Conservation (phyloP, 2,797 vertebrate genomes). For the Apodemus agrarius region DNA sequence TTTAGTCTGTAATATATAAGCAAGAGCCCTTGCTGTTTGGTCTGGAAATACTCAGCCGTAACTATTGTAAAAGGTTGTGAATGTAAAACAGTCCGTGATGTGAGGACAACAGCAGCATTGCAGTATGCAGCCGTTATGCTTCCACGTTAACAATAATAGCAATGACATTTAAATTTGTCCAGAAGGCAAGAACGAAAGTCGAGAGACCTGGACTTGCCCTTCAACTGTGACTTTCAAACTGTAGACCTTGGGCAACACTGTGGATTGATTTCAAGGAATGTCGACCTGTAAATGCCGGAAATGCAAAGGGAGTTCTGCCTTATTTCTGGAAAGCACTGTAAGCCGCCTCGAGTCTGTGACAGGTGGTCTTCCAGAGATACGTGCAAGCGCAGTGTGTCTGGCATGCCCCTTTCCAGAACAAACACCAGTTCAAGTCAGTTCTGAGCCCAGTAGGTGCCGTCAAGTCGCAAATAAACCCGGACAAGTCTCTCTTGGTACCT, state of each 20-base stretch:
- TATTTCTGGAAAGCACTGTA: neutral
- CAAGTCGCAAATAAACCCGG: neutral
- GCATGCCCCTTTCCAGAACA: neutral
- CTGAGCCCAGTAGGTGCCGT: neutral
- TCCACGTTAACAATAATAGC: neutral
- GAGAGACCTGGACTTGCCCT: neutral
- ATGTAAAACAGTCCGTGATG: neutral
- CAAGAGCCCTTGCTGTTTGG: neutral
- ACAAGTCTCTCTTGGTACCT: neutral
- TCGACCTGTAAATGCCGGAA: neutral
- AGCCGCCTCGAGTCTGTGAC: neutral
- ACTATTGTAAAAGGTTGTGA: neutral
- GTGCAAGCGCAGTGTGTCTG: neutral
- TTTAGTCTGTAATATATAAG: neutral
- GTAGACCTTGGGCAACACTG: neutral
- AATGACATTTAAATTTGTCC: neutral
- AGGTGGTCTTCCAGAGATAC: neutral
- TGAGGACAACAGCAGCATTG: no score
- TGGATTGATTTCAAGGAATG: neutral
- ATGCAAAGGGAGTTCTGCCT: neutral
- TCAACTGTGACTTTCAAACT: neutral
- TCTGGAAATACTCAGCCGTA: neutral
- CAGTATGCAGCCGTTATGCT: neutral
- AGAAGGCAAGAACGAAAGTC: neutral
- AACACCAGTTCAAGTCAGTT: neutral